Base-by-base conservation (phyloP, 2,888 invertebrate species). In the Sacculina carcini region DNA sequence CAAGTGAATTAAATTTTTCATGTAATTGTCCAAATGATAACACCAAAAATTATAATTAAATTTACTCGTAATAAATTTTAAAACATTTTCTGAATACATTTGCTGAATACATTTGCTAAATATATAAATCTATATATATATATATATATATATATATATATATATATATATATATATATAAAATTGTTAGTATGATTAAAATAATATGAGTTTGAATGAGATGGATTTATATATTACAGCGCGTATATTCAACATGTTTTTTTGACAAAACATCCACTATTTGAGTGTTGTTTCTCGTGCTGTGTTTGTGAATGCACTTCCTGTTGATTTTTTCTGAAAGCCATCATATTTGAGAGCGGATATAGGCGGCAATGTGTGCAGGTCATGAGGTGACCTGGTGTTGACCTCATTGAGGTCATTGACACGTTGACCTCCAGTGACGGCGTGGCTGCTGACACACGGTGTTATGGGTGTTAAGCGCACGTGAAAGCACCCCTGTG, bases 291-390 rank as follows among this genome's bases (percentile, higher is more conserved):
- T 48, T 44, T 36, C 40, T 40, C n/a, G 48, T 52, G 24, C 50
- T 16, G 54, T 54, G 5, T 56, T 58, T 16, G 49, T 50, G 5
- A 51, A 56, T 9, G 54, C 56, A 31, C 56, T 56, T 32, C 50
- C 51, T 4, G 48, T n/a, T n/a, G n/a, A n/a, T n/a, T n/a, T n/a
- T n/a, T n/a, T n/a, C n/a, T n/a, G n/a, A n/a, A n/a, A n/a, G n/a
- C n/a, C n/a, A n/a, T n/a, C n/a, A n/a, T n/a, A n/a, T n/a, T n/a
- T n/a, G n/a, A n/a, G n/a, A n/a, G n/a, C n/a, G n/a, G n/a, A n/a
- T n/a, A n/a, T n/a, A n/a, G n/a, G n/a, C n/a, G n/a, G n/a, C n/a
- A n/a, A n/a, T n/a, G n/a, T n/a, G n/a, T n/a, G n/a, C n/a, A n/a
- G n/a, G n/a, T n/a, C n/a, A n/a, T n/a, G n/a, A n/a, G n/a, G n/a